phyloP scores from a whole-genome alignment of 2,113 vertebrate species.

The Panurus biarmicus region DNA sequence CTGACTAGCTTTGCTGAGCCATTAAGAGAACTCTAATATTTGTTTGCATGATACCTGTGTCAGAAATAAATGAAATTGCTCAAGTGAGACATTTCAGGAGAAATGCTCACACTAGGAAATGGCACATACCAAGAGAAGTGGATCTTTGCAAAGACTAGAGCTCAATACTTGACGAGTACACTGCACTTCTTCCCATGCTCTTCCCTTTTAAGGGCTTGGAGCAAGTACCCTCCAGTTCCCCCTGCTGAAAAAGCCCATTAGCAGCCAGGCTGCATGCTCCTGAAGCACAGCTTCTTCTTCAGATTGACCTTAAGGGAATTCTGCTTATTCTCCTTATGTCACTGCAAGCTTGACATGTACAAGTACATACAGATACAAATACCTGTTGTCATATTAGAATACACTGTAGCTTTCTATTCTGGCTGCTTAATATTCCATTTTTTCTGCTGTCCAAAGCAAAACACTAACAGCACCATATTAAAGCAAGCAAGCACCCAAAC shows the following conservation, averaged over 20 bases:
- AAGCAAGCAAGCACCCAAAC: neutral
- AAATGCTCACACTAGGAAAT: neutral
- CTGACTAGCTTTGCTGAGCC: neutral
- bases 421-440: neutral
- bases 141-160: neutral
- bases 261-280: neutral
- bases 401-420: neutral
- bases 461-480: neutral
- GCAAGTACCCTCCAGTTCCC: neutral
- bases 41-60: neutral
- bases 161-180: neutral
- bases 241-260: neutral
- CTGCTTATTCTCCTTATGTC: neutral
- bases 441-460: neutral
- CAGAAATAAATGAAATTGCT: neutral
- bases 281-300: neutral
- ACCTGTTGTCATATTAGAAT: neutral
- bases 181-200: neutral
- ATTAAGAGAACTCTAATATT: neutral
- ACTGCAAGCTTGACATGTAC: neutral
- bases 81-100: neutral
- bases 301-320: neutral
- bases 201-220: neutral
- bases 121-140: accelerated
- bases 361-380: neutral